Evolutionary conservation across 2,113 vertebrate genomes (phyloP).

Genomic region (Carollia perspicillata): DNA sequence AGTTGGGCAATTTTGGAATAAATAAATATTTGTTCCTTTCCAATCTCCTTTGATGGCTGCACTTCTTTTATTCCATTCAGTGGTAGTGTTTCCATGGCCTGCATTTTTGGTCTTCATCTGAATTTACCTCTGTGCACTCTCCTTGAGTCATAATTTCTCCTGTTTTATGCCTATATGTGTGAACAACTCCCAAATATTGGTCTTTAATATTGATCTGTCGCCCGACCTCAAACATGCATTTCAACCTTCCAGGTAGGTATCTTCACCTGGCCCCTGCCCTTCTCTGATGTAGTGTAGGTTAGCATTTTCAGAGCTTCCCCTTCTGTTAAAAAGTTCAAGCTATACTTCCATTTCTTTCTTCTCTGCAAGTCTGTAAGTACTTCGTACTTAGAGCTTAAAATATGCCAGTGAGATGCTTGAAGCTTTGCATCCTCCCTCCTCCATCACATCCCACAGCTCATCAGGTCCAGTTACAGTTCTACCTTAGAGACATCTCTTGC

Average conservation of each 20-base stretch:
- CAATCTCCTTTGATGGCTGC: not conserved
- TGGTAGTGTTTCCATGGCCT: not conserved
- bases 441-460: not conserved
- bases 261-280: not conserved
- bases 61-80: not conserved
- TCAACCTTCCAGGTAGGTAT: not conserved
- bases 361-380: not conserved
- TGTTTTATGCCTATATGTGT: not conserved
- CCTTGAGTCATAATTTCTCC: not conserved
- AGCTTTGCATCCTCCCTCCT: not conserved
- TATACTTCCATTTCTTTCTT: not conserved
- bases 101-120: not conserved
- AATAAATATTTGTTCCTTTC: not conserved
- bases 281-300: not conserved
- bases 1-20: not conserved
- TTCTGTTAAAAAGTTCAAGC: not conserved
- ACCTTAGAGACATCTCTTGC: not conserved
- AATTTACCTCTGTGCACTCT: not conserved
- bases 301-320: not conserved
- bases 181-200: not conserved
- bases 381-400: not conserved
- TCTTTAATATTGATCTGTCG: not conserved
- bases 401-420: not conserved
- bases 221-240: not conserved
- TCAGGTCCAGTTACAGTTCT: not conserved